Conservation (phyloP, 1,140 invertebrate species). For the Xylocopa sonorina region DNA sequence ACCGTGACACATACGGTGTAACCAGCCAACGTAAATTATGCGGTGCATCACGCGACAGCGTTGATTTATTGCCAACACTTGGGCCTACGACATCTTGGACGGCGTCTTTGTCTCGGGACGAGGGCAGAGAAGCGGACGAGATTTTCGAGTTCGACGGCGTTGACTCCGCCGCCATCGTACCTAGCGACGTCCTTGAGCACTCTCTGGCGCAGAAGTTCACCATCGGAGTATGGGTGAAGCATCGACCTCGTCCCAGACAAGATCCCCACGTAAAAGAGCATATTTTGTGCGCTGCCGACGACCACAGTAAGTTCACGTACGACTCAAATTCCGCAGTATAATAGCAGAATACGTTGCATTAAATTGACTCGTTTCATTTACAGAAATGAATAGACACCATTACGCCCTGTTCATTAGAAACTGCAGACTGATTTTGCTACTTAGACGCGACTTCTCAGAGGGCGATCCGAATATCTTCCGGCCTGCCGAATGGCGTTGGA, state of each 20-base stretch:
- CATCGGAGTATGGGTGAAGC: constrained; percentile 96
- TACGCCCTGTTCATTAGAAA: constrained; percentile 98
- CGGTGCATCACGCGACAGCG: constrained; percentile 85
- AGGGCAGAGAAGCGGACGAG: constrained; percentile 93
- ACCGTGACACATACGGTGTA: constrained; percentile 95
- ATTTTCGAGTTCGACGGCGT: constrained; percentile 97
- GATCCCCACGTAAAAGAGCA: constrained; percentile 97
- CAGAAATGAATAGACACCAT: constrained; percentile 99
- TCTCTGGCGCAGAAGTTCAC: constrained; percentile 91
- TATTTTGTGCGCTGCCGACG: constrained; percentile 97
- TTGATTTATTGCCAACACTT: constrained; percentile 94
- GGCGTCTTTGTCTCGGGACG: constrained; percentile 92
- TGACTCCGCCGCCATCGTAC: constrained; percentile 92
- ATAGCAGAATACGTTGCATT: constrained; percentile 12
- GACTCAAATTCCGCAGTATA: not conserved
- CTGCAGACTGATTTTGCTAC: constrained; percentile 95
- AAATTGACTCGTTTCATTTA: constrained; percentile 69
- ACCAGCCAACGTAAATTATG: constrained; percentile 95
- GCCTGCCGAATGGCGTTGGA: constrained; percentile 99
- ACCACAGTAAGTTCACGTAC: constrained; percentile 90
- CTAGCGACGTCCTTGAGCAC: constrained; percentile 88
- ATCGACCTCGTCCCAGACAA: constrained; percentile 86
- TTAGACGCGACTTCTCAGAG: constrained; percentile 95
- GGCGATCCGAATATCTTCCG: constrained; percentile 97
- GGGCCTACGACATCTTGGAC: constrained; percentile 93